A percentile compares a stretch with the other conserved stretches of the same genome.
Evolutionary conservation across 2,797 vertebrate genomes (phyloP).

Genomic region (Tinamus major): DNA sequence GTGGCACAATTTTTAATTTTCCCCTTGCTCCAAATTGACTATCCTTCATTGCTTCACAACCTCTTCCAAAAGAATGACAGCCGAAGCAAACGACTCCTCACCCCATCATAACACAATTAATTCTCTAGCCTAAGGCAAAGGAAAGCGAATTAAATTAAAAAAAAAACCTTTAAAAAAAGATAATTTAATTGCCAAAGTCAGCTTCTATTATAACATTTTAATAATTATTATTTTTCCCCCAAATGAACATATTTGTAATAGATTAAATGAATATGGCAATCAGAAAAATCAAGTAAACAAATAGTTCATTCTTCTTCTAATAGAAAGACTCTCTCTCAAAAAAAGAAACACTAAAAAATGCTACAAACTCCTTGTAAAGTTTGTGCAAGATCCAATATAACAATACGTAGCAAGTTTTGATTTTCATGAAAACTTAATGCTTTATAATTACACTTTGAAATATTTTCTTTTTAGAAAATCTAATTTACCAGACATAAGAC

Average conservation of each 20-base stretch:
- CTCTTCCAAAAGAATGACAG: background rate
- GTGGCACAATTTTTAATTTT: background rate
- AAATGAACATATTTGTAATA: conserved; percentile 27
- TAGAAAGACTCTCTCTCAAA: background rate
- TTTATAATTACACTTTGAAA: background rate
- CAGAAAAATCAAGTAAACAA: background rate
- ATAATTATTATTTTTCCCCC: conserved; percentile 7
- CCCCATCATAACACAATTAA: background rate
- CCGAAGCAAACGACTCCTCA: conserved; percentile 12
- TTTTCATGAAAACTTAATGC: background rate
- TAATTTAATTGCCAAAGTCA: background rate
- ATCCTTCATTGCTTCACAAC: background rate
- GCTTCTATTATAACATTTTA: background rate
- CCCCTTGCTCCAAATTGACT: background rate
- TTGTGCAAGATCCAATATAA: background rate
- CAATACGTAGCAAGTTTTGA: background rate
- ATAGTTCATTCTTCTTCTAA: background rate
- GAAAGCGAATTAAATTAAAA: background rate
- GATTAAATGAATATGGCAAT: background rate
- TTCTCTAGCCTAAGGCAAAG: conserved; percentile 31
- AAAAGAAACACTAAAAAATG: background rate
- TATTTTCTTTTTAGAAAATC: background rate
- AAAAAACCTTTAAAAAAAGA: conserved; percentile 2
- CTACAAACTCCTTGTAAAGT: rapidly evolving
- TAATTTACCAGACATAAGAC: background rate